These are phyloP conservation scores for Aptenodytes patagonicus DNA, from an alignment of 2,113 vertebrate genomes.

Conservation along the genomic window DNA sequence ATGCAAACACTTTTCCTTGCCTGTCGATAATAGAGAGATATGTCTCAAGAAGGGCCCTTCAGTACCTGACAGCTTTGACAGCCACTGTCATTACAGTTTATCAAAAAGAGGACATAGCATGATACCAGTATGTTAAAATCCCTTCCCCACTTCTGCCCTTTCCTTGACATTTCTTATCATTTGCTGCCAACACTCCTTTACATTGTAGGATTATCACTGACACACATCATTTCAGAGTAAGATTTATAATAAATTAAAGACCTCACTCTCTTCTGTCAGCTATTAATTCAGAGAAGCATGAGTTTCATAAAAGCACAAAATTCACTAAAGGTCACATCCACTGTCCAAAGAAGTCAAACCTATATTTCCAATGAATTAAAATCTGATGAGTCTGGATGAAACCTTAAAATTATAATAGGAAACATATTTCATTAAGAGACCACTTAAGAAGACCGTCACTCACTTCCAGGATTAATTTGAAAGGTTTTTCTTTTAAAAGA, in stretches of 20 bases:
- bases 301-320: not conserved
- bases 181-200: constrained; percentile 26
- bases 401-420: not conserved
- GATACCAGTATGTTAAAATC: constrained; percentile 25
- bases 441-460: not conserved
- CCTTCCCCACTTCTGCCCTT: constrained; percentile 4
- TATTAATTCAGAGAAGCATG: not conserved
- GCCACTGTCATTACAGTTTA: constrained; percentile 45
- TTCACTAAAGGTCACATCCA: not conserved
- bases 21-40: constrained; percentile 3
- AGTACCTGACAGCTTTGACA: constrained; percentile 58
- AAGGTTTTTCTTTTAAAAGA: not conserved
- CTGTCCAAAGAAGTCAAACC: not conserved
- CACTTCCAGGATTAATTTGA: not conserved
- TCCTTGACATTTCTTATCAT: not conserved
- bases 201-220: not conserved
- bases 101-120: constrained; percentile 38
- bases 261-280: not conserved
- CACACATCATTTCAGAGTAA: not conserved
- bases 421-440: not conserved
- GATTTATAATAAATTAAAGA: constrained; percentile 35
- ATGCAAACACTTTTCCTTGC: not conserved
- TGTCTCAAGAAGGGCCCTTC: not conserved
- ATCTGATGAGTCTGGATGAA: not conserved
- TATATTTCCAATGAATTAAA: not conserved